Evolutionary conservation across 1,140 invertebrate genomes (phyloP), one percentile per base, ranked within the genome.

Genomic region (Drosophila ficusphila): DNA sequence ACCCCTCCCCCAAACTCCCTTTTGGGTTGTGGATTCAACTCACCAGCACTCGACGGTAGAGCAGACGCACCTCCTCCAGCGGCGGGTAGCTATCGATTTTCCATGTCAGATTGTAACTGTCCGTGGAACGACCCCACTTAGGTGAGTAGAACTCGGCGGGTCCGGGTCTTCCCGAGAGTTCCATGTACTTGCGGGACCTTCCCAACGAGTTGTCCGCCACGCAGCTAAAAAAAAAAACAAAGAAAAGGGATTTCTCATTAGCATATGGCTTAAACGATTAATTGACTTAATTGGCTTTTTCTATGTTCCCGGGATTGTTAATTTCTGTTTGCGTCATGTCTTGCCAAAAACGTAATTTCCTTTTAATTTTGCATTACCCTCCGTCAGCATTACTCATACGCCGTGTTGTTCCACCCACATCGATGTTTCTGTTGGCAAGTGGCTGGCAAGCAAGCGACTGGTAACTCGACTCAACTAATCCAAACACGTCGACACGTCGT

Each of bases 161-260:
- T n/a, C 94, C 94, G 0, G 94, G 94, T 38, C 94, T 93, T 0
- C 94, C 94, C 2, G 94, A 94, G 47, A 95, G 91, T 76, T 94
- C 94, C 74, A 95, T 94, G 83, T 94, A 94, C 67, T 94, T 94
- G 27, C 94, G 93, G 2, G 94, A 94, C 2, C 94, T 92, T 23
- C 95, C 95, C 33, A 95, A 92, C 38, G 93, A 94, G 90, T 96
- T 96, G 79, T 94, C 93, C 0, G 95, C 95, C 18, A 94, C 93
- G 76, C 95, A 96, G 64, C 94, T 95, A 91, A 47, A n/a, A n/a
- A n/a, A n/a, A n/a, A n/a, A n/a, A n/a, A n/a, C n/a, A n/a, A n/a
- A n/a, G n/a, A n/a, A n/a, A 72, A 74, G 33, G 8, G 60, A 65
- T 65, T 65, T 33, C 34, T 49, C 31, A 65, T 67, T 67, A 52